These are phyloP conservation scores for Achlya flavicornis DNA, from an alignment of 2,888 invertebrate species.

Conservation along the genomic window DNA sequence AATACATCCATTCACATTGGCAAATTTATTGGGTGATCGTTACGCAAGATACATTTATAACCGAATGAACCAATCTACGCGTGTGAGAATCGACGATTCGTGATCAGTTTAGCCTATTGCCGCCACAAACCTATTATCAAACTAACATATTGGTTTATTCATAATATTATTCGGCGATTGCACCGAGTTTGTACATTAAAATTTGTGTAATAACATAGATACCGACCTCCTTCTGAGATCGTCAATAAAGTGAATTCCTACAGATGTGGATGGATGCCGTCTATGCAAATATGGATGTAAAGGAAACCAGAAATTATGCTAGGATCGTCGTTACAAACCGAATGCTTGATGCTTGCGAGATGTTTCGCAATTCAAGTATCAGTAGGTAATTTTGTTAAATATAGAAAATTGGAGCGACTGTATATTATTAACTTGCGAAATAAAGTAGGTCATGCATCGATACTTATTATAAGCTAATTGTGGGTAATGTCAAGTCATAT, in stretches of 20 bases:
- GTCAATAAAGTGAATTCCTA: conserved; percentile 26
- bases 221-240: conserved; percentile 16
- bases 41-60: conserved; percentile 31
- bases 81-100: conserved; percentile 53
- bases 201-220: conserved; percentile 26
- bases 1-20: not conserved
- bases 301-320: conserved; percentile 29
- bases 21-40: conserved; percentile 26
- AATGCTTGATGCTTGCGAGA: not conserved
- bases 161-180: conserved; percentile 29
- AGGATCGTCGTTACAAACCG: conserved; percentile 20
- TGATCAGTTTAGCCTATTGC: conserved; percentile 46
- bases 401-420: not conserved
- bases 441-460: no score
- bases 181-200: conserved; percentile 22
- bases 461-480: no score
- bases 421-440: not conserved
- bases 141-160: conserved; percentile 49
- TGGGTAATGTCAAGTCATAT: no score
- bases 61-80: conserved; percentile 17
- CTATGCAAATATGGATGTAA: conserved; percentile 27
- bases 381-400: not conserved
- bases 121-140: conserved; percentile 43
- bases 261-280: conserved; percentile 20
- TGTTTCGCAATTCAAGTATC: not conserved